A percentile compares a stretch with the other conserved stretches of the same genome.
Evolutionary conservation across 2,797 vertebrate genomes (phyloP).

Genomic region (Acropternis orthonyx): DNA sequence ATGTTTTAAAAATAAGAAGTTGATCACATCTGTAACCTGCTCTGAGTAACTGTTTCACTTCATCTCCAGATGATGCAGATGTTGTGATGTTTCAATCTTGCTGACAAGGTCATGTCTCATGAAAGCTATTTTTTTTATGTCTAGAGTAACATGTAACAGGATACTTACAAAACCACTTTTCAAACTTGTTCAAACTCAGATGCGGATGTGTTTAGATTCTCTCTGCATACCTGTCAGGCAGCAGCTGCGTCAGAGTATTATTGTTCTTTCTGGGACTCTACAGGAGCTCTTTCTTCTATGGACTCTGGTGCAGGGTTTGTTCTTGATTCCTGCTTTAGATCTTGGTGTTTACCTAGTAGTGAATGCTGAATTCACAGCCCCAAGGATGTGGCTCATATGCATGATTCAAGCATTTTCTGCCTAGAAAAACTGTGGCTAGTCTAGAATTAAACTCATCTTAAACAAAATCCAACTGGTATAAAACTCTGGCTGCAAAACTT

Average conservation of each 20-base stretch:
- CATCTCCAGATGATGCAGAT: not conserved
- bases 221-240: not conserved
- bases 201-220: not conserved
- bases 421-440: not conserved
- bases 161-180: not conserved
- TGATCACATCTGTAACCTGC: not conserved
- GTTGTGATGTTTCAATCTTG: not conserved
- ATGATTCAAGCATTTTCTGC: not conserved
- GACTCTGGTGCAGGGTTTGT: not conserved
- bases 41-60: conserved; percentile 8
- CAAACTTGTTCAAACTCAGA: not conserved
- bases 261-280: conserved; percentile 44
- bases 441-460: not conserved
- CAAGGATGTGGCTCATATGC: not conserved
- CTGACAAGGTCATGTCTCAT: not conserved
- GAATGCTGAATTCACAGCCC: not conserved
- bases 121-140: not conserved
- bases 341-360: not conserved
- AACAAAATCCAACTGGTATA: not conserved
- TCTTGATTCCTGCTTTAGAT: not conserved
- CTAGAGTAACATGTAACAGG: not conserved
- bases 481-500: not conserved
- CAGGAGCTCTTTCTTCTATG: conserved; percentile 52
- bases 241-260: not conserved
- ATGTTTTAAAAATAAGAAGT: conserved; percentile 2